These are phyloP conservation scores for Campylomormyrus numenius DNA, from an alignment of 2,113 vertebrate genomes.

Conservation along the genomic window DNA sequence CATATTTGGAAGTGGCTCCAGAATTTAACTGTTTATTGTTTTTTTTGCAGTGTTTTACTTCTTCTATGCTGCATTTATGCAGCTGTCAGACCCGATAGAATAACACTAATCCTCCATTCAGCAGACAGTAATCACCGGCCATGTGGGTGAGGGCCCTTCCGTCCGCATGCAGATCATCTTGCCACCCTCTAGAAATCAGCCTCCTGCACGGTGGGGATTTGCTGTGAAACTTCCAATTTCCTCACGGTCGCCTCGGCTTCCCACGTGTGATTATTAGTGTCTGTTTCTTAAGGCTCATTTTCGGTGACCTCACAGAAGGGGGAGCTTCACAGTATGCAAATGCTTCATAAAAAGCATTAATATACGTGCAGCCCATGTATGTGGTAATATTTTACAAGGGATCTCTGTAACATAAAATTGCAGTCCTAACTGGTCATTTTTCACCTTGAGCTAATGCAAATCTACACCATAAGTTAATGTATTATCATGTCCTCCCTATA, in stretches of 20 bases:
- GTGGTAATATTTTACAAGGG: slow-evolving; percentile 57
- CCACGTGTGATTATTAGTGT: not conserved
- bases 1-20: not conserved
- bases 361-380: slow-evolving; percentile 63
- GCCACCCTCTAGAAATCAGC: not conserved
- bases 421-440: slow-evolving; percentile 43
- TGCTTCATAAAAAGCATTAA: slow-evolving; percentile 74
- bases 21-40: not conserved
- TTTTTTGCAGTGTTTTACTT: not conserved
- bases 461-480: slow-evolving; percentile 43
- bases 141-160: not conserved
- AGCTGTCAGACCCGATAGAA: not conserved
- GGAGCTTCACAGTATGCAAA: slow-evolving; percentile 64
- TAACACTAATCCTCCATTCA: not conserved
- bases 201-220: not conserved
- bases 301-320: slow-evolving; percentile 25
- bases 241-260: not conserved
- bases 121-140: not conserved
- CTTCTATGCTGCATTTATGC: not conserved
- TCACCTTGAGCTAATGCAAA: slow-evolving; percentile 44
- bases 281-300: not conserved
- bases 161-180: not conserved
- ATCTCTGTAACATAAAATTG: slow-evolving; percentile 52
- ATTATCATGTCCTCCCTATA: slow-evolving; percentile 32
- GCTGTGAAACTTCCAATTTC: not conserved